These are phyloP conservation scores for Aythya baeri DNA, from an alignment of 2,113 vertebrate species.

Conservation along the genomic window DNA sequence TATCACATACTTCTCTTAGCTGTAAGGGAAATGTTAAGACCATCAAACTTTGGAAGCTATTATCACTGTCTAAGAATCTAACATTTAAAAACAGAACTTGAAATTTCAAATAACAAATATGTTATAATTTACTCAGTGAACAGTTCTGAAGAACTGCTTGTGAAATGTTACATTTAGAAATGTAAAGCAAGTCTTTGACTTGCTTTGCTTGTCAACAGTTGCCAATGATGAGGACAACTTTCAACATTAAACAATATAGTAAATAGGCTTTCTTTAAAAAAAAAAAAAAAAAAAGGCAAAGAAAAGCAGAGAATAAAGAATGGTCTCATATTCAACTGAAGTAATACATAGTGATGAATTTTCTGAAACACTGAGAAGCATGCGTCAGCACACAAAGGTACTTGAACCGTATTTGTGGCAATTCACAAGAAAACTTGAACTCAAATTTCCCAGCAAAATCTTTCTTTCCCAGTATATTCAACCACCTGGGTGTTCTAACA, in stretches of 20 bases:
- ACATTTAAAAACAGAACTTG: constrained; percentile 8
- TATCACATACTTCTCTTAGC: neutral
- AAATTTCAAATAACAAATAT: neutral
- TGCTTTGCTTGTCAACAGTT: too few species aligned
- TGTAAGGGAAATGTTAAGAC: neutral
- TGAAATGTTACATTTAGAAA: neutral
- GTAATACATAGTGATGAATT: neutral
- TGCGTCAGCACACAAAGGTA: neutral
- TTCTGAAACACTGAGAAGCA: neutral
- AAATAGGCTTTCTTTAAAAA: neutral
- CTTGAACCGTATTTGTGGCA: neutral
- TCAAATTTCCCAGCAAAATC: neutral
- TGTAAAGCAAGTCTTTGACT: neutral
- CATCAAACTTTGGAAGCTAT: neutral
- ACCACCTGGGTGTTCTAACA: neutral
- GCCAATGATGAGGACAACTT: constrained; percentile 21
- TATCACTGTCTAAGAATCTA: neutral
- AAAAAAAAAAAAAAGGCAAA: neutral
- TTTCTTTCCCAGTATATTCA: neutral
- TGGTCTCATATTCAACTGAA: neutral
- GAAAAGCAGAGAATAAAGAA: neutral
- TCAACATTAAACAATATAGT: neutral
- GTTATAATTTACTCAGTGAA: neutral
- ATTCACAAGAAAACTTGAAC: neutral
- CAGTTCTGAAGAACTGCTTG: neutral